Evolutionary conservation across 2,113 vertebrate species (phyloP).

Genomic region (Otus sunia): DNA sequence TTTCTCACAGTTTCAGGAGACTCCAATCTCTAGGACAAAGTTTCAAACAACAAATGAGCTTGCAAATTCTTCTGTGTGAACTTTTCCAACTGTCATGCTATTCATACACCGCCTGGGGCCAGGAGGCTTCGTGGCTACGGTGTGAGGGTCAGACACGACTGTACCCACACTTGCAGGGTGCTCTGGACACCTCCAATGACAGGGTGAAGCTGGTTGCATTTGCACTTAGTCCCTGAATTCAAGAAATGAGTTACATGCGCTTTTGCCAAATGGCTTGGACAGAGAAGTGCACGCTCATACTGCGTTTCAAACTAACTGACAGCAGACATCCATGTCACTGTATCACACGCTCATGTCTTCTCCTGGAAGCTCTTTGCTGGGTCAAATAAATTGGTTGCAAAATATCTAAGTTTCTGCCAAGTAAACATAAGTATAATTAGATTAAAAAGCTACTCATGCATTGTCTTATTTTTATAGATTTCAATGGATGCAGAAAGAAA

Average conservation of each 20-base stretch:
- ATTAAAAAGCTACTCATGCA: neutral
- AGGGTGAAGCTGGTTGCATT: neutral
- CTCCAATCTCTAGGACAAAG: neutral
- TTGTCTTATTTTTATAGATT: neutral
- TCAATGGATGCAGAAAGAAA: neutral
- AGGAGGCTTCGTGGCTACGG: neutral
- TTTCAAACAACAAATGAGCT: neutral
- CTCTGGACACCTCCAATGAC: neutral
- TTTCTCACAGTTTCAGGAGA: neutral
- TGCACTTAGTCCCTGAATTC: neutral
- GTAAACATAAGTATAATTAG: neutral
- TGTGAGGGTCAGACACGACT: neutral
- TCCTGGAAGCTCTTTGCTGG: neutral
- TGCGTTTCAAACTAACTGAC: neutral
- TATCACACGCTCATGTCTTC: neutral
- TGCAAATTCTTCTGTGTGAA: neutral
- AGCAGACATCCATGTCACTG: neutral
- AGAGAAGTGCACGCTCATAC: neutral
- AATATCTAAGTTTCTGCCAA: slow-evolving; percentile 24
- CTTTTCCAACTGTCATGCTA: neutral
- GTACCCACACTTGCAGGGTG: neutral
- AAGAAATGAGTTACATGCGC: accelerated
- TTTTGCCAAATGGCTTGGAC: neutral
- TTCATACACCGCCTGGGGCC: accelerated
- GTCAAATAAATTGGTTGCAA: neutral